Conservation (phyloP, 2,113 vertebrate species). For the Brevimyrus niger region DNA sequence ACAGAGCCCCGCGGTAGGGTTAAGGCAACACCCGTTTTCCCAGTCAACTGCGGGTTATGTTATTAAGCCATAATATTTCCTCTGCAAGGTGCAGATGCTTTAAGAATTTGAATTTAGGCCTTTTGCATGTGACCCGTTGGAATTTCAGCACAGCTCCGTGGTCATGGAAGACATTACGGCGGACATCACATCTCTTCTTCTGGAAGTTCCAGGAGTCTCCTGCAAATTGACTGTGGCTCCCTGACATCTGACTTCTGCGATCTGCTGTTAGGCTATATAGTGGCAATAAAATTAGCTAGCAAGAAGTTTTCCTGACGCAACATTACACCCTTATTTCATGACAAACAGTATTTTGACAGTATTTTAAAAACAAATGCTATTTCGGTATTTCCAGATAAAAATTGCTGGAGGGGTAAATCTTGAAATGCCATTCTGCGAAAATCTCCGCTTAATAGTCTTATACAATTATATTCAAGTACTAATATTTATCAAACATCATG, state of each 20-base stretch:
- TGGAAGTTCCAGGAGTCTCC: background rate
- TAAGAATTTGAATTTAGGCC: background rate
- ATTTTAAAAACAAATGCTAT: background rate
- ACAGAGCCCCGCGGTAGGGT: background rate
- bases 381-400: background rate
- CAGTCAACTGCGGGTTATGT: background rate
- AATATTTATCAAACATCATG: background rate
- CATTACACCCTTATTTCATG: background rate
- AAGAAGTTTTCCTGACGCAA: background rate
- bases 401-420: background rate
- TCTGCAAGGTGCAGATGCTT: background rate
- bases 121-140: background rate
- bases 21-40: background rate
- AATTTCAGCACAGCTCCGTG: background rate
- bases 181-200: background rate
- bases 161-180: background rate
- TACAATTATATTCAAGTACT: background rate
- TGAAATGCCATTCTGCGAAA: background rate
- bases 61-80: background rate
- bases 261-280: background rate
- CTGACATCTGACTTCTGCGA: background rate
- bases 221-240: background rate
- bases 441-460: background rate
- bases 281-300: background rate
- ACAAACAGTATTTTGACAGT: background rate